These are phyloP conservation scores for Conistra vaccinii DNA, from an alignment of 2,888 invertebrate genomes.

Conservation along the genomic window DNA sequence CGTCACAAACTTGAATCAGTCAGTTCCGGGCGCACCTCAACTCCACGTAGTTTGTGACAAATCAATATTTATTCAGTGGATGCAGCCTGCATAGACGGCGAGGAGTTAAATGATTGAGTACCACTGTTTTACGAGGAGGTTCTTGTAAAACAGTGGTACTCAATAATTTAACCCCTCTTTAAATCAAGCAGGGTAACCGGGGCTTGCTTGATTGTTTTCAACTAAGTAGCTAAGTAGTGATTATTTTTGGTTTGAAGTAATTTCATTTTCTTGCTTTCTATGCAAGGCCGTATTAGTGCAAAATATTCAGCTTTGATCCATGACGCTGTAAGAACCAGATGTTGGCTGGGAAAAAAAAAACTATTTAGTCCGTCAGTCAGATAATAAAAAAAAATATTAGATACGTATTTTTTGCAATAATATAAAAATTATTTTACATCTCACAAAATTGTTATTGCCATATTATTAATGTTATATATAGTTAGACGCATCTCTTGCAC, in stretches of 20 bases:
- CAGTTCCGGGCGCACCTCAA: constrained; percentile 36
- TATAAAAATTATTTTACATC: too few relatives aligned
- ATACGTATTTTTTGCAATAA: too few relatives aligned
- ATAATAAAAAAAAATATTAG: too few relatives aligned
- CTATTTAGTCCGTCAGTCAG: too few relatives aligned
- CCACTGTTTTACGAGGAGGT: constrained; percentile 13
- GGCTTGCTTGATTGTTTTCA: not conserved
- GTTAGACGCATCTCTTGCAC: not conserved
- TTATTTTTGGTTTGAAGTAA: not conserved
- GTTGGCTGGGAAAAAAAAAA: too few relatives aligned
- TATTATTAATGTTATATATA: too few relatives aligned
- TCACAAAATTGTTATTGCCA: too few relatives aligned
- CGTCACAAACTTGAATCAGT: constrained; percentile 24
- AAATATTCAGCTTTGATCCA: not conserved
- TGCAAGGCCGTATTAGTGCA: not conserved
- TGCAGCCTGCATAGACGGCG: constrained; percentile 25
- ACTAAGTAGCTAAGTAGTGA: not conserved
- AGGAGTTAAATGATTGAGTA: constrained; percentile 32
- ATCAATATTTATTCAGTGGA: constrained; percentile 72
- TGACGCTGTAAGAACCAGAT: not conserved
- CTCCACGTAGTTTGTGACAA: constrained; percentile 64
- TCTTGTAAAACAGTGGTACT: too few relatives aligned
- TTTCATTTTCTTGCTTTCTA: not conserved
- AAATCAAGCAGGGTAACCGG: too few relatives aligned
- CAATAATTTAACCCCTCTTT: too few relatives aligned